phyloP scores from a whole-genome alignment of 2,797 vertebrate species.

The Sebastes glaucus region DNA sequence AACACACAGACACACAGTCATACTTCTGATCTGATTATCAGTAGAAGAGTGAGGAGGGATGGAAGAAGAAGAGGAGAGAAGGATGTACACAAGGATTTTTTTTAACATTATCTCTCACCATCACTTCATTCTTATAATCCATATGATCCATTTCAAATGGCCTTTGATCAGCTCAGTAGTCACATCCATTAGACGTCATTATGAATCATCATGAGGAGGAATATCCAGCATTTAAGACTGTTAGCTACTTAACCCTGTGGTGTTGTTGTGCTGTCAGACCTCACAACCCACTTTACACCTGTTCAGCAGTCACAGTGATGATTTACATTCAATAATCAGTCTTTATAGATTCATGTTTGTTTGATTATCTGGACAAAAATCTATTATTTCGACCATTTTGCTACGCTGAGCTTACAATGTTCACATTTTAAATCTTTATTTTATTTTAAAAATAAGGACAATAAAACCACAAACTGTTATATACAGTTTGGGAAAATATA shows the following conservation, averaged over 20 bases:
- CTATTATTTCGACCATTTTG: background rate
- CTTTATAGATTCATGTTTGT: background rate
- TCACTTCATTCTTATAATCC: background rate
- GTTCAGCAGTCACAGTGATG: background rate
- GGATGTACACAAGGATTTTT: background rate
- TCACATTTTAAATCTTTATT: background rate
- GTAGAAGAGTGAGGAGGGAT: background rate
- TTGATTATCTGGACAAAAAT: background rate
- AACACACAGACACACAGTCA: constrained; percentile 12
- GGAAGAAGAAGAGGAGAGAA: background rate
- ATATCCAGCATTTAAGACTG: constrained; percentile 6
- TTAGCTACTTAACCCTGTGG: constrained; percentile 26
- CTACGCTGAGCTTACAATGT: no score
- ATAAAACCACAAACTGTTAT: background rate
- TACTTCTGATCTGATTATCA: constrained; percentile 14
- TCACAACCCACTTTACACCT: background rate
- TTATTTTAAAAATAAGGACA: background rate
- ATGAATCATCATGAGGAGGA: background rate
- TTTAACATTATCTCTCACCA: background rate
- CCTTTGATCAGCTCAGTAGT: constrained; percentile 23
- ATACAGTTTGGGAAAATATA: no score
- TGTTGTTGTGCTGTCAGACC: background rate
- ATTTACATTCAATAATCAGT: background rate
- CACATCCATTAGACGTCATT: background rate
- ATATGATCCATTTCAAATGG: background rate